Evolutionary conservation across 2,797 vertebrate genomes (phyloP), one percentile per base, ranked within the genome.

Genomic region (Melanotaenia pygmaea): DNA sequence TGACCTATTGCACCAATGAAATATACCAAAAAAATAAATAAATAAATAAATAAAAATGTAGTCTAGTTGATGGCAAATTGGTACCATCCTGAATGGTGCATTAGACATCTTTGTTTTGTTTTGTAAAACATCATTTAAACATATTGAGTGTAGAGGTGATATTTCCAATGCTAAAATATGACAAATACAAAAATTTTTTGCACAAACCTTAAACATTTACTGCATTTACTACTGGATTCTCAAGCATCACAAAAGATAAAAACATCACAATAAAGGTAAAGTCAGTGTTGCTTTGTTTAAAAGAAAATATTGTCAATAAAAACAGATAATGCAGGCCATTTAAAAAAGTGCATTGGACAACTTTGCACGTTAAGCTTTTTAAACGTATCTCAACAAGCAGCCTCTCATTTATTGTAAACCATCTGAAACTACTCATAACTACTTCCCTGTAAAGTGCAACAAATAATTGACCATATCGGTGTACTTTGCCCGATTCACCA

Each of bases 391-490:
- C 18, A 50, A 24, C 35, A 40, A 26, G 61, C 47, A 22, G 9
- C 18, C 37, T 26, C 4, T 61, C 30, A 4, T 28, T 8, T 7
- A n/a, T 59, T 14, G n/a, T 8, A 38, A 54, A 62, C n/a, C 18
- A 57, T 51, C 40, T 51, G 51, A 22, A 62, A 35, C 2, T 66
- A 38, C 22, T 64, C 24, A 67, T 74, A 67, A 67, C 40, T 60
- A 8, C 56, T 53, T 67, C 24, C 13, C 20, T 5, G 60, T 76
- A 71, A 77, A 67, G 74, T 56, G 5, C 65, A 77, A 71, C 75
- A 81, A 78, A 80, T 64, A 67, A 79, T 67, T 73, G 76, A 79
- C 45, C 64, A 57, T 57, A 30, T 28, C 63, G 70, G 38, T 68
- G 56, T 30, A n/a, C 56, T 75, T 59, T 64, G 59, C 73, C 72